Base-by-base conservation (phyloP, 2,797 vertebrate species). In the Peromyscus melanophrys region DNA sequence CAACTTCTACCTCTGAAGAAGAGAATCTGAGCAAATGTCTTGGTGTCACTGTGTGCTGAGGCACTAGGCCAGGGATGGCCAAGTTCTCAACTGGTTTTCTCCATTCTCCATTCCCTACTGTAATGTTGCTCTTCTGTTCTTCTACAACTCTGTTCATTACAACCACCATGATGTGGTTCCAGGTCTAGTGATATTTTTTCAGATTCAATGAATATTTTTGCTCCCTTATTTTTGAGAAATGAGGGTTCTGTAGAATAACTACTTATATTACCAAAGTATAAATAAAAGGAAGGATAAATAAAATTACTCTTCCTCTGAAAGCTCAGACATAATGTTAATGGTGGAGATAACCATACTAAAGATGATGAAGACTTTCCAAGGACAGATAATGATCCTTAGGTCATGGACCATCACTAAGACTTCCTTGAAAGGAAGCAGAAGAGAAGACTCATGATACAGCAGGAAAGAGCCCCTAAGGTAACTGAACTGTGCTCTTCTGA, bases 271-370 rank as follows among this genome's bases (percentile, higher is more conserved):
- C 10, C 23, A 9, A 84, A 7, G 8, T 84, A 34, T 65, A 65
- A 46, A 34, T 65, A 49, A 84, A 65, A 65, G n/a, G 25, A 95
- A 96, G 12, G 31, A 89, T 8, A 94, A 92, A 83, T 73, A 92
- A 82, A 90, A 67, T 61, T 25, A 8, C 12, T 69, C 14, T 69
- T 71, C 63, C 7, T 73, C 67, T 77, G 7, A 52, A 34, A 31
- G 17, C 13, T 95, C 43, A 57, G 43, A 57, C 52, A n/a, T 29
- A 6, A 67, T 55, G 57, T 40, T 78, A 96, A 31, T 31, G n/a
- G 2, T 77, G 82, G 29, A 37, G 73, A 34, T 55, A 57, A 76
- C 37, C 63, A 71, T 3, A 80, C 27, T 34, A 88, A 12, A 89
- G 23, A 57, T 76, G 21, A 29, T 67, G 8, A 67, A 23, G 6